Conservation (phyloP, 2,113 vertebrate genomes). For the Epinephelus fuscoguttatus region DNA sequence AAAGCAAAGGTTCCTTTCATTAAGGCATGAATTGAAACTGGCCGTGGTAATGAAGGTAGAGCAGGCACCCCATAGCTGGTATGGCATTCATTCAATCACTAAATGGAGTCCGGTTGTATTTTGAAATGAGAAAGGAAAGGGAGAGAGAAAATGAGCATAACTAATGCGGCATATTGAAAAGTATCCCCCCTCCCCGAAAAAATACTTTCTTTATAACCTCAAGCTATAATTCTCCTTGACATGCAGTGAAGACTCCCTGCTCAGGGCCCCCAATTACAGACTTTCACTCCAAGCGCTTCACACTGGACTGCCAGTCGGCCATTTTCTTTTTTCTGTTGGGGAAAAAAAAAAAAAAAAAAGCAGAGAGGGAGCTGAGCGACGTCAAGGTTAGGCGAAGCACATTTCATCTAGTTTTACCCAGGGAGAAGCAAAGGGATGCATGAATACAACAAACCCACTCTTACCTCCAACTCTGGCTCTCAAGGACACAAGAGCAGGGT, state of each 20-base stretch:
- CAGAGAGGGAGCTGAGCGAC: constrained; percentile 21
- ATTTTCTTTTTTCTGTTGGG: constrained; percentile 44
- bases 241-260: constrained; percentile 54
- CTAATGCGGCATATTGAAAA: constrained; percentile 39
- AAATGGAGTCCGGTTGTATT: constrained; percentile 42
- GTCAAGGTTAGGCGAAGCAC: constrained; percentile 64
- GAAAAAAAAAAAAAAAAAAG: constrained; percentile 1
- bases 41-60: constrained; percentile 46
- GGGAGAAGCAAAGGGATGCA: constrained; percentile 34
- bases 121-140: constrained; percentile 13
- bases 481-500: constrained; percentile 65
- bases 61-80: constrained; percentile 32
- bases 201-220: constrained; percentile 30
- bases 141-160: constrained; percentile 17
- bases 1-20: constrained; percentile 53
- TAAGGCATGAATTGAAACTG: constrained; percentile 27
- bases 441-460: constrained; percentile 37
- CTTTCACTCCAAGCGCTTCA: constrained; percentile 40
- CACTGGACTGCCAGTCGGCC: constrained; percentile 39
- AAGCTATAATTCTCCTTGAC: constrained; percentile 66
- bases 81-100: constrained; percentile 46
- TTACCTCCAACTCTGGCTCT: constrained; percentile 47
- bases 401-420: constrained; percentile 58
- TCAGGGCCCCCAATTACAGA: constrained; percentile 67
- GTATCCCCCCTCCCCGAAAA: background rate